Base-by-base conservation (phyloP, 2,113 vertebrate genomes). In the Nibea coibor region DNA sequence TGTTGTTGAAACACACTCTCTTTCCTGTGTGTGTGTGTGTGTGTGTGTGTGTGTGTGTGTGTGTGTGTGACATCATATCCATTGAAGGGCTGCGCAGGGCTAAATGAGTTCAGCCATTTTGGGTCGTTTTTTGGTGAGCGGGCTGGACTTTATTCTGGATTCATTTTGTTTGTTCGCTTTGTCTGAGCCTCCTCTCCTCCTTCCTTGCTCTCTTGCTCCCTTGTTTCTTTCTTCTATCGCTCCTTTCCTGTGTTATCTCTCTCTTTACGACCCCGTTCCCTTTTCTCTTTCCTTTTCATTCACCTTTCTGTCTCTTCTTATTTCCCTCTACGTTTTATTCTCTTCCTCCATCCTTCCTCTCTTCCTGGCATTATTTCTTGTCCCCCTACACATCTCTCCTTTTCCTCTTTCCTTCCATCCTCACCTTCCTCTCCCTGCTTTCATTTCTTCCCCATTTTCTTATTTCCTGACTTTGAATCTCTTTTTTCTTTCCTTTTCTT, bases 101-200 rank as follows among this genome's bases (percentile, higher is more conserved):
- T 73, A 28, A 77, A 58, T 48, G 48, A 84, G 45, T 75, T 85
- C 79, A 76, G 70, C 82, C 86, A 81, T 87, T 80, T 85, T 84
- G 76, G 70, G 6, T 70, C 1, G 0, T 43, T 86, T 66, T 71
- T 71, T 64, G 2, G 4, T 17, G 53, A 56, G 2, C 56, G 0
- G 2, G 1, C 15, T 42, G 57, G 22, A 57, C 24, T 82, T 74
- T 74, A 59, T 67, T 70, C 45, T 11, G 22, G 14, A 61, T 48
- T 63, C 26, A 11, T 66, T 26, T 72, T 54, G 9, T 63, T 68
- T n/a, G 24, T 22, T 48, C 1, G 2, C 58, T 24, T 63, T 51
- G 5, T 45, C 61, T 22, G 15, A 48, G 8, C 72, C 42, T 53
- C 51, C 7, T 45, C 14, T 63, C 24, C 3, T 10, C 5, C 19